phyloP scores from a whole-genome alignment of 2,888 invertebrate species.

The Cephus nigrinus region DNA sequence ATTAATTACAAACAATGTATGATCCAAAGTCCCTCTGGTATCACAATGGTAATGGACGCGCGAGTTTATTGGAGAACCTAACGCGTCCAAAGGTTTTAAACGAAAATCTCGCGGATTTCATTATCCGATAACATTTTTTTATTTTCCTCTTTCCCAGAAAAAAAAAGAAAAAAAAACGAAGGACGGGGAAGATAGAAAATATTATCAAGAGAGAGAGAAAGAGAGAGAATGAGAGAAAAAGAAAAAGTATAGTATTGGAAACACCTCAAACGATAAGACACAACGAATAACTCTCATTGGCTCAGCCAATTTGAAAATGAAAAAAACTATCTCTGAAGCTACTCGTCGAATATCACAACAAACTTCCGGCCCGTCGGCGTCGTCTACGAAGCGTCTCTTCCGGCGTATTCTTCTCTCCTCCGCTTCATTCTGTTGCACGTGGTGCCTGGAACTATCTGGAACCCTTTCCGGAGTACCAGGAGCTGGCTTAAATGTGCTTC shows the following conservation, averaged over 20 bases:
- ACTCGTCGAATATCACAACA: constrained; percentile 58
- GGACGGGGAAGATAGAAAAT: constrained; percentile 11
- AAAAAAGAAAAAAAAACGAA: neutral
- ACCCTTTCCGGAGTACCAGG: neutral
- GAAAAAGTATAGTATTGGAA: constrained; percentile 15
- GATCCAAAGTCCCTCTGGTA: constrained; percentile 57
- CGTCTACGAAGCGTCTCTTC: constrained; percentile 10
- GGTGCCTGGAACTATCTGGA: neutral
- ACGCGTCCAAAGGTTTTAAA: constrained; percentile 19
- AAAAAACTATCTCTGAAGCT: constrained; percentile 37
- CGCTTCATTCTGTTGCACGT: neutral
- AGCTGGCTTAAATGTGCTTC: neutral
- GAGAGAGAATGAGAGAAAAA: neutral
- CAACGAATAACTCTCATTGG: constrained; percentile 47
- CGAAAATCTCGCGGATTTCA: constrained; percentile 19
- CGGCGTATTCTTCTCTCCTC: constrained; percentile 17
- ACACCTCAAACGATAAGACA: constrained; percentile 39
- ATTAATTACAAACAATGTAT: constrained; percentile 60
- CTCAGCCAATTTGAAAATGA: constrained; percentile 46
- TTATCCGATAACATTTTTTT: constrained; percentile 13
- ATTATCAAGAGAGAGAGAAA: neutral
- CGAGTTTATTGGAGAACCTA: constrained; percentile 20
- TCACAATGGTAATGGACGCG: constrained; percentile 56
- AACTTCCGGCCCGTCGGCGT: constrained; percentile 37
- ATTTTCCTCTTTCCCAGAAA: constrained; percentile 4